A percentile compares a stretch with the other conserved stretches of the same genome.
These are phyloP conservation scores for Eilema depressum DNA, from an alignment of 2,888 invertebrate genomes.

Conservation along the genomic window DNA sequence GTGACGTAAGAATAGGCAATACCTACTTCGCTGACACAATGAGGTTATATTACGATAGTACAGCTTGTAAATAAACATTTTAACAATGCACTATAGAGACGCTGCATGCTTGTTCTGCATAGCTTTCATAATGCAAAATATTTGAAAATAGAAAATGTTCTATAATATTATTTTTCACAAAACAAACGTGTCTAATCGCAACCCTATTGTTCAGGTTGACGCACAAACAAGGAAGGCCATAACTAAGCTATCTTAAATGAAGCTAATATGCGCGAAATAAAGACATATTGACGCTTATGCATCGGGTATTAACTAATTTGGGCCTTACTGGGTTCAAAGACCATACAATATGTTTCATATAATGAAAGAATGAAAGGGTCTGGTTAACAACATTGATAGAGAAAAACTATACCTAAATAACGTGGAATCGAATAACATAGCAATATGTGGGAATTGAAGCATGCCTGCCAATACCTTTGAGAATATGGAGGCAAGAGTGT, in stretches of 20 bases:
- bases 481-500: neutral
- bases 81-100: conserved; percentile 41
- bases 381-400: neutral
- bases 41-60: conserved; percentile 43
- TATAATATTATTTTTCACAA: neutral
- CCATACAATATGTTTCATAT: neutral
- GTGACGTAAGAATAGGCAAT: conserved; percentile 40
- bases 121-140: neutral
- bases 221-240: neutral
- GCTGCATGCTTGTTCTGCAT: conserved; percentile 12
- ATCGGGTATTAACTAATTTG: neutral
- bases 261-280: neutral
- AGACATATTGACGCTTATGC: neutral
- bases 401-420: too few relatives aligned
- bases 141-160: neutral
- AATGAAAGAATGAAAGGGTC: neutral
- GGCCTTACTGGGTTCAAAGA: too few relatives aligned
- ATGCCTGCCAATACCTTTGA: too few relatives aligned
- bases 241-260: neutral
- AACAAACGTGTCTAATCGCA: neutral
- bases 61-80: conserved; percentile 45
- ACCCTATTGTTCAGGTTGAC: neutral
- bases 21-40: conserved; percentile 47
- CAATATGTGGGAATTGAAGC: neutral
- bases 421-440: neutral